Evolutionary conservation across 2,888 invertebrate genomes (phyloP).

Genomic region (Stenodema calcarata): DNA sequence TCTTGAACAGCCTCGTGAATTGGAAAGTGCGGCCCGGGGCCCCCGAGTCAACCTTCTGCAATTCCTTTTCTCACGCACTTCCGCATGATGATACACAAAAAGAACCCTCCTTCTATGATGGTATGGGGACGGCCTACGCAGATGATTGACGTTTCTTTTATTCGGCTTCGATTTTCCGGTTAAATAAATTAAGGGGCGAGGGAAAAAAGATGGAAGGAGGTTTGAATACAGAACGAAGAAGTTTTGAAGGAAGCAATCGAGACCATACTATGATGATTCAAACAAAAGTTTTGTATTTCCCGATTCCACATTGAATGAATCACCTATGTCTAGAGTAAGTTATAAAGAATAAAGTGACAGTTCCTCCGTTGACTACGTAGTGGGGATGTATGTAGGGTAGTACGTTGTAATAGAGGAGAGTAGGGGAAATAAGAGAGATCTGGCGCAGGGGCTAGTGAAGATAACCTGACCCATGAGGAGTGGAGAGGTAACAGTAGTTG

Average conservation of each 20-base stretch:
- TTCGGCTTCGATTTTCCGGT: not conserved
- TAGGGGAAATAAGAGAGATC: no score
- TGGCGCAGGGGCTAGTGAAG: no score
- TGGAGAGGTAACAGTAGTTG: no score
- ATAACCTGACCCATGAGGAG: no score
- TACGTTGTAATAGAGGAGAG: no score
- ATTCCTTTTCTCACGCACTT: not conserved
- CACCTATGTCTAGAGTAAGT: no score
- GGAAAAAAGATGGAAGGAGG: not conserved
- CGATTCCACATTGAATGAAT: no score
- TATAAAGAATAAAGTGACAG: no score
- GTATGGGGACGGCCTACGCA: not conserved
- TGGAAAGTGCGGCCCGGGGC: slow-evolving; percentile 4
- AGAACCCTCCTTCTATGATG: not conserved
- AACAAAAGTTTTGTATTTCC: no score
- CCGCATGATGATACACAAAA: not conserved
- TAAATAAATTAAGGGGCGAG: not conserved
- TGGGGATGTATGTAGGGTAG: no score
- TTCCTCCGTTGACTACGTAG: no score
- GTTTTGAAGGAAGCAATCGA: not conserved
- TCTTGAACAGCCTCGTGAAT: slow-evolving; percentile 14
- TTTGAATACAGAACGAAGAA: not conserved
- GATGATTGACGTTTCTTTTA: slow-evolving; percentile 5
- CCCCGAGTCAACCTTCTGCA: not conserved
- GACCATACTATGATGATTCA: no score